Evolutionary conservation across 1,140 invertebrate genomes (phyloP).

Genomic region (Dinoponera quadriceps): DNA sequence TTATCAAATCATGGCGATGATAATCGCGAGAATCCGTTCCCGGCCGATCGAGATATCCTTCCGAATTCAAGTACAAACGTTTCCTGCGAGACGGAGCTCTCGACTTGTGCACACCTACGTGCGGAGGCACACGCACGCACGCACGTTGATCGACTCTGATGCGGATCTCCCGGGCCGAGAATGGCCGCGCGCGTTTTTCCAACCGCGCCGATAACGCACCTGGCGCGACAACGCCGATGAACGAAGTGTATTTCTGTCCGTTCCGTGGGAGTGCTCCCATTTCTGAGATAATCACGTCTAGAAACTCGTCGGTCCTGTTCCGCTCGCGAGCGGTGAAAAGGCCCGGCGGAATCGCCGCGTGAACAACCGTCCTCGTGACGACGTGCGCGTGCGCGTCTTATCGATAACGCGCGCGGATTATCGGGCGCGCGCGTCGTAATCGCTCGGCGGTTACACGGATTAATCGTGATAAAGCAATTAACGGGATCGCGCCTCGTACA

Average conservation of each 20-base stretch:
- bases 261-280: constrained; percentile 35
- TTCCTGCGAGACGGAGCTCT: not conserved
- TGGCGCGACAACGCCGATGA: constrained; percentile 33
- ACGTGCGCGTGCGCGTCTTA: not conserved
- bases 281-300: constrained; percentile 31
- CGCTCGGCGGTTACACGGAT: not conserved
- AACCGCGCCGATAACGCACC: constrained; percentile 16
- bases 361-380: not conserved
- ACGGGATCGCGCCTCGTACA: constrained; percentile 8
- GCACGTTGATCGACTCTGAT: not conserved
- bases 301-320: constrained; percentile 44
- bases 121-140: not conserved
- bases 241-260: constrained; percentile 36
- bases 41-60: not conserved
- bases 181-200: constrained; percentile 33
- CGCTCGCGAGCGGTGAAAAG: not conserved
- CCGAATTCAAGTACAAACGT: not conserved
- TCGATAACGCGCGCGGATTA: constrained; percentile 7
- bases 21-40: not conserved
- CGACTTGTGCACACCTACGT: not conserved
- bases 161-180: not conserved
- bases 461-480: constrained; percentile 47
- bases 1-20: not conserved
- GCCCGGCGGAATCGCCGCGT: constrained; percentile 4
- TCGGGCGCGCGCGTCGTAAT: constrained; percentile 3